Evolutionary conservation across 1,140 invertebrate genomes (phyloP), one percentile per base, ranked within the genome.

Genomic region (Hermatobates lingyangjiaoensis): DNA sequence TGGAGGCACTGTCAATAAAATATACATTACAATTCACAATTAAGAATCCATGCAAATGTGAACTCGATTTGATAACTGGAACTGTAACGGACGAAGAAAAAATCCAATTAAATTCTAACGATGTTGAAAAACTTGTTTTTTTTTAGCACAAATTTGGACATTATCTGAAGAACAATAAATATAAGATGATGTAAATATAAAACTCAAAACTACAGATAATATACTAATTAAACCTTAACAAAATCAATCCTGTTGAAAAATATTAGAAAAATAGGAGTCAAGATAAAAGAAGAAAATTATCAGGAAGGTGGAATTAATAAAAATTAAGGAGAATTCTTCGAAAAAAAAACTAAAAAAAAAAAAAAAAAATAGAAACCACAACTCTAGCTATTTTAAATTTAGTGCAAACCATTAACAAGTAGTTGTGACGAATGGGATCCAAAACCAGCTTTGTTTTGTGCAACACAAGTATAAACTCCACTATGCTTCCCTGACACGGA

Each of bases 321-420:
- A 45, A 45, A 21, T 45, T 38, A 38, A 64, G 48, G 39, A 34
- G 21, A 28, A 28, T 51, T 74, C 71, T 20, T 81, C 80, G 56
- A 75, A 75, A 59, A 83, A 77, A 80, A 74, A 56, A 85, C 83
- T 25, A 75, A n/a, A n/a, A n/a, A n/a, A n/a, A n/a, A n/a, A n/a
- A n/a, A n/a, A n/a, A n/a, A n/a, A n/a, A n/a, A n/a, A 79, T 51
- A 84, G 58, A 51, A 63, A 63, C 56, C 62, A 69, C 34, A 62
- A 66, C 56, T 66, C 64, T 58, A 73, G 76, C 57, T 75, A 74
- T 57, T 79, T 64, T 63, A n/a, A n/a, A n/a, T n/a, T n/a, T n/a
- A n/a, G n/a, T n/a, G n/a, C n/a, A 73, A 83, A 61, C 60, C 60
- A 25, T 61, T 57, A 24, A 61, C 58, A 23, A 59, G 26, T 25